Conservation (phyloP, 2,797 vertebrate genomes). For the Microchirus variegatus region DNA sequence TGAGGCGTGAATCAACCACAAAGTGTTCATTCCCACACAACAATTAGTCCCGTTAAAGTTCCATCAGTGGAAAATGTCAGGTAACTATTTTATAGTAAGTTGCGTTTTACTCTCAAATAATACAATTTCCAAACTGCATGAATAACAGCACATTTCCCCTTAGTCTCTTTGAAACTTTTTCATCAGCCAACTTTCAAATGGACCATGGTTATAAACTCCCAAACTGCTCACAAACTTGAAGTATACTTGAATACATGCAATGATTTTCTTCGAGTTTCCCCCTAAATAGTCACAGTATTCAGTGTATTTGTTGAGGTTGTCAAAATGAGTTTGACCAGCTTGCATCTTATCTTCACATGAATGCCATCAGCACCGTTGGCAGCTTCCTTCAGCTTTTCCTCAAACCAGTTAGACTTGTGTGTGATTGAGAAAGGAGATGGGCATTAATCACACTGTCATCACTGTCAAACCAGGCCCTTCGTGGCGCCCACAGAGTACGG, state of each 20-base stretch:
- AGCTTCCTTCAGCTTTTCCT: conserved; percentile 54
- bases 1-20: conserved; percentile 33
- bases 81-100: too few species aligned
- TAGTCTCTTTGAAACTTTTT: too few species aligned
- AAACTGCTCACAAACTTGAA: not conserved
- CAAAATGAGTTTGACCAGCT: conserved; percentile 9
- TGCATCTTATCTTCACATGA: conserved; percentile 32
- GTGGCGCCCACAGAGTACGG: conserved; percentile 34
- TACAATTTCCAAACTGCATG: not conserved
- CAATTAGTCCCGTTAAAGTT: not conserved
- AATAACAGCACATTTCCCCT: too few species aligned
- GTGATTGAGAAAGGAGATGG: conserved; percentile 49
- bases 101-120: too few species aligned
- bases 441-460: conserved; percentile 83
- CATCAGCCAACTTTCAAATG: not conserved
- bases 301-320: conserved; percentile 7
- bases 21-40: conserved; percentile 2
- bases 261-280: not conserved
- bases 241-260: not conserved
- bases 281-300: not conserved
- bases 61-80: too few species aligned
- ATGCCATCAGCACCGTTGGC: conserved; percentile 23
- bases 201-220: not conserved
- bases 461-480: conserved; percentile 53
- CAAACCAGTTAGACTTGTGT: conserved; percentile 41